A percentile compares a stretch with the other conserved stretches of the same genome.
These are phyloP conservation scores for Phenganax subtilis DNA, from an alignment of 92 coral and sea anemone species.

Conservation along the genomic window DNA sequence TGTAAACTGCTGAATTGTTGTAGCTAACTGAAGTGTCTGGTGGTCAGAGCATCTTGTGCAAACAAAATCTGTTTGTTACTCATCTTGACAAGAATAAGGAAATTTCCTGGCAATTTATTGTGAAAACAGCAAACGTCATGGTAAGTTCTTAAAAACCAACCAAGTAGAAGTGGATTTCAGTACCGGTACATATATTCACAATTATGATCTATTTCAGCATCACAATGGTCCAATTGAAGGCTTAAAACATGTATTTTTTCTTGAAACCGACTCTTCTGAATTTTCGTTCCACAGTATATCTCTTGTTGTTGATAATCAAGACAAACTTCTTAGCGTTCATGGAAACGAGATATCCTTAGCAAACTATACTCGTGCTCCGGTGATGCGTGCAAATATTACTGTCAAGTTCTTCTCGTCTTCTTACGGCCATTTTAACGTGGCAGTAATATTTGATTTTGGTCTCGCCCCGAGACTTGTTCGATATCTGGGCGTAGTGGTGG, in stretches of 20 bases:
- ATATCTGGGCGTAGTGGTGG: conserved; percentile 76
- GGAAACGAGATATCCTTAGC: conserved; percentile 49
- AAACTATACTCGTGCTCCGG: conserved; percentile 32
- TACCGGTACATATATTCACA: neutral
- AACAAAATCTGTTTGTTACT: conserved; percentile 78
- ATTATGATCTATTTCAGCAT: conserved; percentile 47
- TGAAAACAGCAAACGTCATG: conserved; percentile 47
- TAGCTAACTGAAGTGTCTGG: conserved; percentile 87
- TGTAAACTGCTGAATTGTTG: neutral
- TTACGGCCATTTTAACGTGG: conserved; percentile 76
- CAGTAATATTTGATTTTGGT: conserved; percentile 84
- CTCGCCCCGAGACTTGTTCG: conserved; percentile 61
- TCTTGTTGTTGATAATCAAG: conserved; percentile 28
- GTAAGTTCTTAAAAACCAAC: neutral
- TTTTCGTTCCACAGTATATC: conserved; percentile 59
- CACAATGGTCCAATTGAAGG: conserved; percentile 58
- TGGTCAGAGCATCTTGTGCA: conserved; percentile 69
- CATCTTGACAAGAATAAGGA: conserved; percentile 78
- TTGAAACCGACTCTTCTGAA: conserved; percentile 76
- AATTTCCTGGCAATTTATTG: conserved; percentile 71
- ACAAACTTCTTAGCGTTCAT: conserved; percentile 46
- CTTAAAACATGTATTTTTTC: conserved; percentile 61
- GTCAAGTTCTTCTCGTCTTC: conserved; percentile 64
- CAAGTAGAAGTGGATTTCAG: neutral
- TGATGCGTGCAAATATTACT: conserved; percentile 42